Evolutionary conservation across 2,113 vertebrate species (phyloP), one percentile per base, ranked within the genome.

Genomic region (Etia nguti): DNA sequence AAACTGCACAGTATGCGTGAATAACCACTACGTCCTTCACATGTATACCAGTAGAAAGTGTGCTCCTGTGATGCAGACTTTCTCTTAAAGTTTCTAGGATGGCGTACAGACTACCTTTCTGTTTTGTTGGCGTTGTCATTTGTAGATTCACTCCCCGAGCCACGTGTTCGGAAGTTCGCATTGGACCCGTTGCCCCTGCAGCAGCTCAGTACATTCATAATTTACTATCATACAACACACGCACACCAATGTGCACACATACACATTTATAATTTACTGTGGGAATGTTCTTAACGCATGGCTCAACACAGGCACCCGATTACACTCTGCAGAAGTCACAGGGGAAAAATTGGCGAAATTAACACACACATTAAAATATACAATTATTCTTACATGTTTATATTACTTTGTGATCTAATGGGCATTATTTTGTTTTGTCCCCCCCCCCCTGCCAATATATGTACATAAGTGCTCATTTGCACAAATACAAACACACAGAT

Each of bases 211-310:
- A 36, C 92, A 95, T 95, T 94, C 80, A 96, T 96, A 93, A 96
- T 96, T 95, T 87, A 96, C 90, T 22, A 52, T 81, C 29, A 55
- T 80, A 83, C 82, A 90, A 92, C 90, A 83, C 79, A 81, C 82
- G 24, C 88, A 88, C 88, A 86, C 79, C 65, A 16, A 5, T 73
- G 48, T 41, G 13, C 80, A 79, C 89, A 79, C 89, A 85, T 36
- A 87, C 82, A 50, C 94, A 96, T 96, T 92, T 79, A 96, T 96
- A 93, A 96, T 96, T 96, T 94, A 96, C 91, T 91, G 91, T 95
- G 93, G 91, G 94, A 95, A 95, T 93, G 94, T 95, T 95, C 94
- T 95, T 95, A 92, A 96, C 89, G 93, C 95, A 93, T 94, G 94
- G 92, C 87, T 96, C 92, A 91, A 94, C 94, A 95, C 93, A 81